Percentiles rank a stretch among this genome's conserved stretches.
Conservation (phyloP, 2,888 invertebrate genomes). For the Leptinotarsa haldemani region DNA sequence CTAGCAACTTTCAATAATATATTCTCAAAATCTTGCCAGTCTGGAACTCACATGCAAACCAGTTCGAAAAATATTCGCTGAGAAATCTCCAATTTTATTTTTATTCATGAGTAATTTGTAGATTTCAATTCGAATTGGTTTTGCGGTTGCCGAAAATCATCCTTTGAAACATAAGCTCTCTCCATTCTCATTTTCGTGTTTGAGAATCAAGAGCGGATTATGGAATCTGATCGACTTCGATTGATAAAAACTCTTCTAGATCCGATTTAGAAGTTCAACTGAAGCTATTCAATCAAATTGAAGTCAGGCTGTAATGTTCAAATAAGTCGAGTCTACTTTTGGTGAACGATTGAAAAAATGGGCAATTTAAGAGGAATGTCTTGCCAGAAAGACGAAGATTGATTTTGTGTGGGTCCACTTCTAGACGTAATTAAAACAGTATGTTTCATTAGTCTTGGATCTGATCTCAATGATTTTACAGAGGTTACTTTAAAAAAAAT, state of each 20-base stretch:
- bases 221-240: conserved; percentile 1
- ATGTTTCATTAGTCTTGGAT: too few relatives aligned
- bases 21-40: too few relatives aligned
- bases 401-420: neutral
- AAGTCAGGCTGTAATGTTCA: neutral
- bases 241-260: neutral
- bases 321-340: neutral
- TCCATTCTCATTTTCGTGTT: neutral
- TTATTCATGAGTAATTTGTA: neutral
- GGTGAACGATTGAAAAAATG: neutral
- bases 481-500: too few relatives aligned
- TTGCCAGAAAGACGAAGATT: neutral
- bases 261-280: neutral
- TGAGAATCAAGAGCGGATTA: neutral
- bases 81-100: neutral
- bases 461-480: too few relatives aligned
- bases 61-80: neutral
- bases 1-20: too few relatives aligned
- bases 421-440: too few relatives aligned
- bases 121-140: neutral
- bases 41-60: neutral
- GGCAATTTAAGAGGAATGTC: neutral
- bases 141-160: neutral
- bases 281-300: neutral
- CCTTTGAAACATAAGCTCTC: neutral